Percentiles rank a stretch among this genome's conserved stretches.
Conservation (phyloP, 1,140 invertebrate genomes). For the Plectus sambesii region DNA sequence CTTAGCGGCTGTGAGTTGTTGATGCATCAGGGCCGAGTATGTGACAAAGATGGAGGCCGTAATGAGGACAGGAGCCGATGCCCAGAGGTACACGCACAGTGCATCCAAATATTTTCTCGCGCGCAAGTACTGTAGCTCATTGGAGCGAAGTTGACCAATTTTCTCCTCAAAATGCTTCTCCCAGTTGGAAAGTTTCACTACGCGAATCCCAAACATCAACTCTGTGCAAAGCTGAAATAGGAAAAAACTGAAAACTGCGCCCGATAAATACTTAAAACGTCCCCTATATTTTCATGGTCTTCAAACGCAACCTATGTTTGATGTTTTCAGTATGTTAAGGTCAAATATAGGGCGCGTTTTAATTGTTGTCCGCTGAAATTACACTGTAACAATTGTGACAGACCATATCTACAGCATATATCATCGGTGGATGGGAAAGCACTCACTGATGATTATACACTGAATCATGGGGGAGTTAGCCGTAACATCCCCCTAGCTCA, state of each 20-base stretch:
- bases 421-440: too few species aligned
- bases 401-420: too few species aligned
- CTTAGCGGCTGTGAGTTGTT: conserved; percentile 68
- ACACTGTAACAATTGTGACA: too few species aligned
- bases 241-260: conserved; percentile 9
- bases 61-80: conserved; percentile 89
- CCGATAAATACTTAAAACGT: too few species aligned
- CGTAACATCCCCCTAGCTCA: too few species aligned
- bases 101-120: conserved; percentile 91
- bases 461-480: too few species aligned
- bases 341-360: too few species aligned
- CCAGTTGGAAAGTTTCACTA: conserved; percentile 85
- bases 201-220: conserved; percentile 69
- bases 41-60: conserved; percentile 78
- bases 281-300: too few species aligned
- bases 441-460: too few species aligned
- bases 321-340: too few species aligned
- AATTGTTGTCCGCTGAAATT: too few species aligned
- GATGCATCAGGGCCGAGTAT: conserved; percentile 65
- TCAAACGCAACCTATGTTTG: too few species aligned
- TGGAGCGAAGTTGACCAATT: conserved; percentile 54
- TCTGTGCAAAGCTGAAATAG: conserved; percentile 63
- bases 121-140: conserved; percentile 63
- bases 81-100: conserved; percentile 97
- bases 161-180: conserved; percentile 67